Percentiles rank a stretch among this genome's conserved stretches.
Conservation (phyloP, 2,113 vertebrate genomes). For the Galbula dea region DNA sequence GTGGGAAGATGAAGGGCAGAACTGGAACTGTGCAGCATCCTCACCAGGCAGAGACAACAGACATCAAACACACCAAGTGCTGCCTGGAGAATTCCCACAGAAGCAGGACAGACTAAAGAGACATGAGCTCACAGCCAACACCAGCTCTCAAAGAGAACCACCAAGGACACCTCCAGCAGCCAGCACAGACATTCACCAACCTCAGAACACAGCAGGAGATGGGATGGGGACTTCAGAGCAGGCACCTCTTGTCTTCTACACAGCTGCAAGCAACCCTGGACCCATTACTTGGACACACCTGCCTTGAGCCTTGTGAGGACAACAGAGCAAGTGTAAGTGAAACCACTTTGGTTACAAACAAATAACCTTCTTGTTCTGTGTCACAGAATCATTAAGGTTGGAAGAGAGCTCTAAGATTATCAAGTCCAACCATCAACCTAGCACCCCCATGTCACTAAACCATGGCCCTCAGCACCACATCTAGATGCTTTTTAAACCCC, state of each 20-base stretch:
- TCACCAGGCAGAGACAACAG: neutral
- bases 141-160: neutral
- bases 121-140: neutral
- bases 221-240: neutral
- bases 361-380: too few species aligned
- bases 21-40: neutral
- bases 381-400: too few species aligned
- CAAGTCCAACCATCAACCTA: too few species aligned
- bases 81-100: neutral
- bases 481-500: too few species aligned
- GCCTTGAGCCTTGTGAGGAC: neutral
- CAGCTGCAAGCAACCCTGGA: accelerated
- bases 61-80: accelerated
- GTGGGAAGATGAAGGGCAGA: neutral
- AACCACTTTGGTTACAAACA: accelerated
- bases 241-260: neutral
- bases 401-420: too few species aligned
- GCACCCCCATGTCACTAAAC: too few species aligned
- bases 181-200: neutral
- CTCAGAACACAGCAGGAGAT: neutral
- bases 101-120: neutral
- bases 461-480: too few species aligned
- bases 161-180: neutral
- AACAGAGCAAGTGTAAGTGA: neutral
- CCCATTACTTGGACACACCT: accelerated